Evolutionary conservation across 2,113 vertebrate species (phyloP).

Genomic region (Gallinago undulata): DNA sequence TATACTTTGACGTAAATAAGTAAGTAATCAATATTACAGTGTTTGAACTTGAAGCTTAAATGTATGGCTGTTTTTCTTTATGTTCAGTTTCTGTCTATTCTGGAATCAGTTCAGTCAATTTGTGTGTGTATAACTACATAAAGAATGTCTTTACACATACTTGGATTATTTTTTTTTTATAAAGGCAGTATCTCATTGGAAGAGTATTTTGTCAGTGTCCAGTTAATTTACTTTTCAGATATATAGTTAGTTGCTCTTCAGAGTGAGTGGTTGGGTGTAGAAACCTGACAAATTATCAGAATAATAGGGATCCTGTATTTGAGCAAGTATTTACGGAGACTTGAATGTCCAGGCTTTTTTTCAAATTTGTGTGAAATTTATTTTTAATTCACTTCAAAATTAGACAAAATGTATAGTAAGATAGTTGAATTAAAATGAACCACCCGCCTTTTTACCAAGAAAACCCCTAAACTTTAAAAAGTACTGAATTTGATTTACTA

Average conservation of each 20-base stretch:
- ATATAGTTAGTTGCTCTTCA: neutral
- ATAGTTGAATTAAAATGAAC: neutral
- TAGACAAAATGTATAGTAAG: neutral
- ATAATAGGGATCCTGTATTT: neutral
- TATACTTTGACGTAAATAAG: neutral
- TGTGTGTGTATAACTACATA: neutral
- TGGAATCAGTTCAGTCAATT: neutral
- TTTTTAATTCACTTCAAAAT: neutral
- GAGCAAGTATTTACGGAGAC: neutral
- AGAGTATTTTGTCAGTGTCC: neutral
- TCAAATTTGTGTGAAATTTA: neutral
- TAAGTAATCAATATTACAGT: neutral
- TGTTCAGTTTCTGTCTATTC: neutral
- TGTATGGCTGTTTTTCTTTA: neutral
- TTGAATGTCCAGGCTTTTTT: neutral
- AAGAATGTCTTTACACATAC: neutral
- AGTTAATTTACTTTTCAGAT: neutral
- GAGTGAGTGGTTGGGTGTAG: neutral
- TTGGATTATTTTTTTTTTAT: neutral
- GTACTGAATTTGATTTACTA: neutral
- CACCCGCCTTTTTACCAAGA: neutral
- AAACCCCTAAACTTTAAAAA: neutral
- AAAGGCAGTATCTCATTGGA: neutral
- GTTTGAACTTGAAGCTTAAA: neutral
- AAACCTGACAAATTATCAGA: neutral